Conservation (phyloP, 2,113 vertebrate genomes). For the Penelope pileata region DNA sequence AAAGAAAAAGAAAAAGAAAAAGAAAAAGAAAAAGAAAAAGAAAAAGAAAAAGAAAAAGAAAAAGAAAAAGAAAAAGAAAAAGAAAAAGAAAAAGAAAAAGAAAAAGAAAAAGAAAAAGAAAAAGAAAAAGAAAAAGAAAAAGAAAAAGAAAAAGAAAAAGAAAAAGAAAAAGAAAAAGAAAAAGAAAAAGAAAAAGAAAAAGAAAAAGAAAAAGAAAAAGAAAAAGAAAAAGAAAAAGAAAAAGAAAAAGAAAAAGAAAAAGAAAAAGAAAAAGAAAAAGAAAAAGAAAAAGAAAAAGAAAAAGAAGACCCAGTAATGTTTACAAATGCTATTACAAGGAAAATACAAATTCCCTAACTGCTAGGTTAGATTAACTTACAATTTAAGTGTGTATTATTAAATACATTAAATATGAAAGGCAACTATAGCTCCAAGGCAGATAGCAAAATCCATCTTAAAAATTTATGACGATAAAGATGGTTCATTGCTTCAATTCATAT, state of each 20-base stretch:
- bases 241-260: not conserved
- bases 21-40: not conserved
- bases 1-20: not conserved
- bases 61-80: not conserved
- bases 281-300: not conserved
- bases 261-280: not conserved
- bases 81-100: not conserved
- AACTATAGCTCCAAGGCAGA: not conserved
- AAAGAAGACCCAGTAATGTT: not conserved
- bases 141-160: not conserved
- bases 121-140: not conserved
- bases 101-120: not conserved
- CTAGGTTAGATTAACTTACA: not conserved
- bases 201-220: not conserved
- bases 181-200: not conserved
- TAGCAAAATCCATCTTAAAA: not conserved
- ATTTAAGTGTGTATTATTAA: not conserved
- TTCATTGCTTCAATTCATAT: not conserved
- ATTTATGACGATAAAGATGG: not conserved
- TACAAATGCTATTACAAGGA: not conserved
- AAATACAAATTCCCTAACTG: not conserved
- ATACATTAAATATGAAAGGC: not conserved
- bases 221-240: not conserved
- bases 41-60: not conserved
- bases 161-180: not conserved